Base-by-base conservation (phyloP, 2,113 vertebrate genomes). In the Passer domesticus region DNA sequence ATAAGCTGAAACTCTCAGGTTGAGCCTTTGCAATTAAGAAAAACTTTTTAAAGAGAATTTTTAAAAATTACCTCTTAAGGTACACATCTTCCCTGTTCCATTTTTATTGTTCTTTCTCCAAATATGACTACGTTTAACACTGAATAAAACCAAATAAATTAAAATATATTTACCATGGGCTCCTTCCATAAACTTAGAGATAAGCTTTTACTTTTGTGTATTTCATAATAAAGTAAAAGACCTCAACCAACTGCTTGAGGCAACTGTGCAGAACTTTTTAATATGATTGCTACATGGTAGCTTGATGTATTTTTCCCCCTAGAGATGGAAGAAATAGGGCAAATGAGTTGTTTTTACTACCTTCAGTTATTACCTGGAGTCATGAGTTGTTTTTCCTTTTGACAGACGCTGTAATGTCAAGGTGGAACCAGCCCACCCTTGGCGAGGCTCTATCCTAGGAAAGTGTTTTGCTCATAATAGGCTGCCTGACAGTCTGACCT, bases 371-470 rank as follows among this genome's bases (percentile, higher is more conserved):
- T 88, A 87, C 93, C 87, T 72, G 24, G 39, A 92, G 89, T 92
- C 72, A 79, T 28, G 53, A 76, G 56, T 52, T 95, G 78, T 89
- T 96, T 95, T 91, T 95, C 52, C 56, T 95, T 92, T 91, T 89
- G 80, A 92, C 89, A 96, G 76, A 89, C 11, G 50, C 50, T 70
- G 47, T 92, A 94, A 92, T 77, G 85, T 79, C 90, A 93, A 72
- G 60, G 94, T 95, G 70, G 92, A 59, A 95, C 46, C 55, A 90
- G 59, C 39, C 64, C 63, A 92, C 55, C 80, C 59, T 46, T 80
- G 74, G 43, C 37, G 10, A 92, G 55, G 15, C 28, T 77, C 18
- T 80, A 73, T 46, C 50, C 25, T 49, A 73, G 78, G 47, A 90
- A 95, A 95, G 41, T 67, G 50, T 78, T 93, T 93, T 90, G 14